A percentile compares a stretch with the other conserved stretches of the same genome.
Conservation (phyloP, 2,888 invertebrate species). For the Sinohyriopsis cumingii region DNA sequence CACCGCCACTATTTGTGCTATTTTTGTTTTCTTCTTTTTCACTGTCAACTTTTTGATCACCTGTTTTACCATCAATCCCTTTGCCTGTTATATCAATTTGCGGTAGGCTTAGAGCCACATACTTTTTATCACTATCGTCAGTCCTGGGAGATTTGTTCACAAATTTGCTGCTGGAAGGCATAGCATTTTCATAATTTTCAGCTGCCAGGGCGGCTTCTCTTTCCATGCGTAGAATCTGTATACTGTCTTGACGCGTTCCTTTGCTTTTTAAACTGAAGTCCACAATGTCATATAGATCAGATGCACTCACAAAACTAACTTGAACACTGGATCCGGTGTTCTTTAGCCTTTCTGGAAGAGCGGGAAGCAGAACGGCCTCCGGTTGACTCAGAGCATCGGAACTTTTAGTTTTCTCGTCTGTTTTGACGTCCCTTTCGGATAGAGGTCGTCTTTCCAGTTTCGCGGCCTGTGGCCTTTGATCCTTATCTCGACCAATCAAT, state of each 20-base stretch:
- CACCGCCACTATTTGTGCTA: not conserved
- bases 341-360: conserved; percentile 33
- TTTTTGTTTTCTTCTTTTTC: not conserved
- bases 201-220: conserved; percentile 5
- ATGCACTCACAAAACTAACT: conserved; percentile 53
- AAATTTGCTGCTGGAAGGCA: not conserved
- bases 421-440: conserved; percentile 28
- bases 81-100: not conserved
- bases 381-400: conserved; percentile 24
- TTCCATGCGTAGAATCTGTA: conserved; percentile 29
- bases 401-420: conserved; percentile 19
- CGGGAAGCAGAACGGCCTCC: conserved; percentile 27
- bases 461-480: conserved; percentile 7
- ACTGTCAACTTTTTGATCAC: not conserved
- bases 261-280: conserved; percentile 49
- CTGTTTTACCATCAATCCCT: not conserved
- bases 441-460: conserved; percentile 22
- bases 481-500: conserved; percentile 38
- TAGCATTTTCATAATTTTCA: conserved; percentile 15
- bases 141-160: conserved; percentile 1
- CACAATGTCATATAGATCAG: conserved; percentile 55
- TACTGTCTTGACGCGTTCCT: conserved; percentile 32
- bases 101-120: too few relatives aligned
- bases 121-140: conserved; percentile 1
- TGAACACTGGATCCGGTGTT: conserved; percentile 38